Percentiles rank a stretch among this genome's conserved stretches.
Evolutionary conservation across 92 coral and sea anemone species (phyloP).

Genomic region (Umimayanthus kanabou): DNA sequence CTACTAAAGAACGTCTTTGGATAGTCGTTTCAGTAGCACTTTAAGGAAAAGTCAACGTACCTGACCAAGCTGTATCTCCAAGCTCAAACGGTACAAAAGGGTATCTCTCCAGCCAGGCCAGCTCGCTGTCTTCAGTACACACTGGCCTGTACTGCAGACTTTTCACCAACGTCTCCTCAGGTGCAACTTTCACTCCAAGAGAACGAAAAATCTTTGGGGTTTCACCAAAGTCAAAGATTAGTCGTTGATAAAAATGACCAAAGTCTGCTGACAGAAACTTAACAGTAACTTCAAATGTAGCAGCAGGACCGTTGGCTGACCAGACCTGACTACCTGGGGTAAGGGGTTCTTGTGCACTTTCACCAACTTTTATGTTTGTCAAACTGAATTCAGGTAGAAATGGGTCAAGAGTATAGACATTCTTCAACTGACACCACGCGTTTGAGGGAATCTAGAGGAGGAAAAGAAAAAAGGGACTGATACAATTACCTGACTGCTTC

Average conservation of each 20-base stretch:
- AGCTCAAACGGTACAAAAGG: slow-evolving; percentile 72
- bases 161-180: slow-evolving; percentile 72
- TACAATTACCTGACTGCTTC: neutral
- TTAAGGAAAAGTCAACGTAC: neutral
- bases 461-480: neutral
- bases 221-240: slow-evolving; percentile 86
- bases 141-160: slow-evolving; percentile 56
- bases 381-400: slow-evolving; percentile 79
- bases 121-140: slow-evolving; percentile 79
- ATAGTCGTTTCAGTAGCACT: too few species aligned
- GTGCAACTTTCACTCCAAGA: slow-evolving; percentile 91
- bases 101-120: slow-evolving; percentile 79
- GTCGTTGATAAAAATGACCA: slow-evolving; percentile 83
- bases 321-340: slow-evolving; percentile 59
- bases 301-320: slow-evolving; percentile 49
- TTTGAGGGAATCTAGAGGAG: slow-evolving; percentile 68
- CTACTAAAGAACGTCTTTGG: too few species aligned
- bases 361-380: slow-evolving; percentile 50
- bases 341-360: slow-evolving; percentile 39
- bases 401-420: slow-evolving; percentile 82
- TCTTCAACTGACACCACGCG: slow-evolving; percentile 65
- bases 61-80: slow-evolving; percentile 8
- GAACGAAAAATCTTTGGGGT: slow-evolving; percentile 71
- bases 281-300: slow-evolving; percentile 55
- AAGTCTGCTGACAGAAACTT: slow-evolving; percentile 73